Conservation (phyloP, 2,113 vertebrate species). For the Elephas maximus region DNA sequence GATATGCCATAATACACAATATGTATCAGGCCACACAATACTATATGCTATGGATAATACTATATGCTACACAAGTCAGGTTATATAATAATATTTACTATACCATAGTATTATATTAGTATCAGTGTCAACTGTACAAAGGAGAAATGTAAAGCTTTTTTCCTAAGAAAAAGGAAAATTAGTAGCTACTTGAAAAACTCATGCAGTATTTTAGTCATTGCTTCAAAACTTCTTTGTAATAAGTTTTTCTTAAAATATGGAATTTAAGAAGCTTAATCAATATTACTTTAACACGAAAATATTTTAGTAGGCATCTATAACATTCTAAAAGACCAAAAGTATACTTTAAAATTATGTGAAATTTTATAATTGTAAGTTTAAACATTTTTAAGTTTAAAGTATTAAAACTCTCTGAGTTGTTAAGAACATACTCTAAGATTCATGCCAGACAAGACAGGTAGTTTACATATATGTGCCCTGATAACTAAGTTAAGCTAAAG, state of each 20-base stretch:
- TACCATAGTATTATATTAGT: background rate
- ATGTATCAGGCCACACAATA: background rate
- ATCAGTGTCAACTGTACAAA: constrained; percentile 8
- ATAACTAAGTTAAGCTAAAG: constrained; percentile 51
- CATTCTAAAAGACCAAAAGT: constrained; percentile 26
- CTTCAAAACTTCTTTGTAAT: background rate
- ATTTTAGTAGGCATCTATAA: background rate
- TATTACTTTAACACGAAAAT: constrained; percentile 56
- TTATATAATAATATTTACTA: constrained; percentile 26
- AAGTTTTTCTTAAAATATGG: constrained; percentile 28
- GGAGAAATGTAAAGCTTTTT: background rate
- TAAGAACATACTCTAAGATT: constrained; percentile 50
- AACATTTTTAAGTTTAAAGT: constrained; percentile 58
- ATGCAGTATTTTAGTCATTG: background rate
- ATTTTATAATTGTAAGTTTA: constrained; percentile 13
- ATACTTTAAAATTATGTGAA: background rate
- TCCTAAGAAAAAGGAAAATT: constrained; percentile 41
- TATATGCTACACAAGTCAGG: background rate
- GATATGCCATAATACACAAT: background rate
- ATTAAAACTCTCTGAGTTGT: constrained; percentile 24
- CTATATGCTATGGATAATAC: background rate
- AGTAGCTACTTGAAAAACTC: constrained; percentile 8
- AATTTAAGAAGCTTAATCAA: constrained; percentile 46
- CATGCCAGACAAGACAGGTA: background rate
- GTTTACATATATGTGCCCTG: background rate